Percentiles rank a stretch among this genome's conserved stretches.
Conservation (phyloP, 2,113 vertebrate species). For the Sterna hirundo region DNA sequence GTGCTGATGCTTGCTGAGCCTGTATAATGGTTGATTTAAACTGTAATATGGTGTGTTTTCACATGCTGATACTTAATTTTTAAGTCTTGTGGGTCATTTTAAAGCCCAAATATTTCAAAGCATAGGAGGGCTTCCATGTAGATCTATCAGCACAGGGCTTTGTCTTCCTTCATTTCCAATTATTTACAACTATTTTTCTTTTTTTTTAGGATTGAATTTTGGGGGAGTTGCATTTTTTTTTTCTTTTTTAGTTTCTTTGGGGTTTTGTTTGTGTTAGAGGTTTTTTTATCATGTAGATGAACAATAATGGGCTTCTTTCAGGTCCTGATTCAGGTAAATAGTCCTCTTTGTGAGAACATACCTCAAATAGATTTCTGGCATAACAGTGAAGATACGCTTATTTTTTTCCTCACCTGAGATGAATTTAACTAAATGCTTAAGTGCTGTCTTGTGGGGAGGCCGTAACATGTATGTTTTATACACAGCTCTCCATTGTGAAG, state of each 20-base stretch:
- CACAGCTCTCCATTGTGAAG: not conserved
- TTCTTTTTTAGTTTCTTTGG: not conserved
- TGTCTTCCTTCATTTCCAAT: not conserved
- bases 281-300: not conserved
- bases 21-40: slow-evolving; percentile 64
- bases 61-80: slow-evolving; percentile 52
- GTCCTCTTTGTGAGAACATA: not conserved
- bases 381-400: not conserved
- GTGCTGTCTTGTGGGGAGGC: not conserved
- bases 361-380: not conserved
- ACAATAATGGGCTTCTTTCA: not conserved
- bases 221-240: not conserved
- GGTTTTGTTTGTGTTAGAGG: not conserved
- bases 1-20: slow-evolving; percentile 62
- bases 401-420: not conserved
- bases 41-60: slow-evolving; percentile 31
- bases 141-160: not conserved
- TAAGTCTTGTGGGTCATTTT: slow-evolving; percentile 61
- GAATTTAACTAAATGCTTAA: not conserved
- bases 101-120: slow-evolving; percentile 45
- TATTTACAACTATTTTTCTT: not conserved
- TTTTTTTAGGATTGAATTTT: not conserved
- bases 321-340: not conserved
- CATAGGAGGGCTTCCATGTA: not conserved
- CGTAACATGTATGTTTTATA: not conserved